Conservation (phyloP, 1,140 invertebrate species). For the Popillia japonica region DNA sequence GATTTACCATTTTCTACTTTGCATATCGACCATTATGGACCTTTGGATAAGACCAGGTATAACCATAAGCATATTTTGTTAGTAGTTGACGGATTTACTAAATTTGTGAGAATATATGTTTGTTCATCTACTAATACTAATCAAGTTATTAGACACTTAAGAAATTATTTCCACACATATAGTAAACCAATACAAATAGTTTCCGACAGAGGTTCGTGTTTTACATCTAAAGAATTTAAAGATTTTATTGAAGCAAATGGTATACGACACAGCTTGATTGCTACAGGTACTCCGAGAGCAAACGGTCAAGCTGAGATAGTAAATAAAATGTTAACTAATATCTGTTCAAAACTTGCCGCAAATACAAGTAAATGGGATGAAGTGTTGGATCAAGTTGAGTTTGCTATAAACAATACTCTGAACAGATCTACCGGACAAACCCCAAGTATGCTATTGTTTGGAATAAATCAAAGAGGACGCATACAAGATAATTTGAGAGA, state of each 20-base stretch:
- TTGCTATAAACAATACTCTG: conserved; percentile 49
- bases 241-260: conserved; percentile 46
- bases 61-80: conserved; percentile 46
- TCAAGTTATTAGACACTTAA: conserved; percentile 42
- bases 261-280: conserved; percentile 49
- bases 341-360: conserved; percentile 46
- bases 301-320: conserved; percentile 53
- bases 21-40: conserved; percentile 49
- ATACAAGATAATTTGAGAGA: conserved; percentile 32
- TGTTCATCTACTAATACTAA: conserved; percentile 38
- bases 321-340: conserved; percentile 46
- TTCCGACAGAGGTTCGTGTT: conserved; percentile 50
- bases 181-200: conserved; percentile 50
- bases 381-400: conserved; percentile 45
- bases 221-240: conserved; percentile 48
- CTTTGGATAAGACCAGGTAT: conserved; percentile 43
- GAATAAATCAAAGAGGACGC: conserved; percentile 40
- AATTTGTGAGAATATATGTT: conserved; percentile 47
- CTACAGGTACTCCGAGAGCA: conserved; percentile 49
- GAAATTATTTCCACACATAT: conserved; percentile 44
- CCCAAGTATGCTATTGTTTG: conserved; percentile 48
- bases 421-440: conserved; percentile 46
- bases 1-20: conserved; percentile 44
- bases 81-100: conserved; percentile 48
- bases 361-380: conserved; percentile 46